Percentiles rank a stretch among this genome's conserved stretches.
phyloP scores from a whole-genome alignment of 2,797 vertebrate genomes.

The Bradypodion pumilum region DNA sequence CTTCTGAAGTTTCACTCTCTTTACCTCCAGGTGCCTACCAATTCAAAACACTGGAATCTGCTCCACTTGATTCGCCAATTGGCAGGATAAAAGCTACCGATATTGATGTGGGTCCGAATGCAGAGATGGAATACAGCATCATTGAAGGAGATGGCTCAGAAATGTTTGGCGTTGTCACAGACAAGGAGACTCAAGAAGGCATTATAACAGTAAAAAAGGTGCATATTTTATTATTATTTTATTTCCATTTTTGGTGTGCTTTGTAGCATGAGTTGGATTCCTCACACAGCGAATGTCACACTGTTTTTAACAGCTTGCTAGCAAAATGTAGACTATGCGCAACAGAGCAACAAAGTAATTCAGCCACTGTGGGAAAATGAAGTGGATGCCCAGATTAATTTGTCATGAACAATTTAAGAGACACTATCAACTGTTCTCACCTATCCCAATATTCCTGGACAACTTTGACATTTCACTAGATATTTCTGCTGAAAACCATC shows the following conservation, averaged over 20 bases:
- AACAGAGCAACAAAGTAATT: neutral
- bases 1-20: conserved; percentile 9
- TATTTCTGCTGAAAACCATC: neutral
- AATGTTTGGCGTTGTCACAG: conserved; percentile 86
- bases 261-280: conserved; percentile 1
- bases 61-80: conserved; percentile 75
- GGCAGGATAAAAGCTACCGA: conserved; percentile 88
- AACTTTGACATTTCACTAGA: no score
- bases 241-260: neutral
- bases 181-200: conserved; percentile 89
- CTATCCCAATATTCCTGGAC: neutral
- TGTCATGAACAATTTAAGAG: neutral
- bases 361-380: neutral
- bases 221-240: neutral
- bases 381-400: neutral
- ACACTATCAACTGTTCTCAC: neutral
- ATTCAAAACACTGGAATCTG: conserved; percentile 86
- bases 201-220: conserved; percentile 91
- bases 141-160: conserved; percentile 86
- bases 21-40: conserved; percentile 85
- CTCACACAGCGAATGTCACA: neutral
- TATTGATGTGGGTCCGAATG: conserved; percentile 87
- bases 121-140: conserved; percentile 89
- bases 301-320: neutral
- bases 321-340: neutral